phyloP scores from a whole-genome alignment of 2,113 vertebrate species.

The Chaenogobius annularis region DNA sequence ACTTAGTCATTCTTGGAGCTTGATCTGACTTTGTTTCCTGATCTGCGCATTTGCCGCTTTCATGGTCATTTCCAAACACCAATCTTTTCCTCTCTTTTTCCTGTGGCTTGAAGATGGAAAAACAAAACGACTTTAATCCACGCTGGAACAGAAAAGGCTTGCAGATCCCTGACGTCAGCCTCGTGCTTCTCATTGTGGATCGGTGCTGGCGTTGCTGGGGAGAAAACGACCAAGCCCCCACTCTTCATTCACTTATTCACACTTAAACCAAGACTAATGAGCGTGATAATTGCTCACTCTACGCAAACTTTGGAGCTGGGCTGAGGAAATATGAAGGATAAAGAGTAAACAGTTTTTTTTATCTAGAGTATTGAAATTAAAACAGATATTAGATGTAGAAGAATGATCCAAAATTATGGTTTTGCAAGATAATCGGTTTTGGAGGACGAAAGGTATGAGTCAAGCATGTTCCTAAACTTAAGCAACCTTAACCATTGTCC shows the following conservation, averaged over 20 bases:
- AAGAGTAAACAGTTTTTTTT: neutral
- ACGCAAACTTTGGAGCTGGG: neutral
- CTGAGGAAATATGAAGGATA: neutral
- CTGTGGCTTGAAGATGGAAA: conserved; percentile 11
- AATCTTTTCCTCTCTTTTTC: neutral
- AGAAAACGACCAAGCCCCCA: neutral
- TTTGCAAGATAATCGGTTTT: too few relatives aligned
- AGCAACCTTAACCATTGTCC: too few relatives aligned
- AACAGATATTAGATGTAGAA: neutral
- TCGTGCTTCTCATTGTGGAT: conserved; percentile 34
- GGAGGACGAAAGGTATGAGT: too few relatives aligned
- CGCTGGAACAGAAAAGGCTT: conserved; percentile 9
- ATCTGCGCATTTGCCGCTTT: too few relatives aligned
- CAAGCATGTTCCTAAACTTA: too few relatives aligned
- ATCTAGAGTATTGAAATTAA: neutral
- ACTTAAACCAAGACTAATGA: conserved; percentile 3
- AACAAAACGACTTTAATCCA: conserved; percentile 19
- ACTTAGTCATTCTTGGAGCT: too few relatives aligned
- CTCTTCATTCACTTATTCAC: neutral
- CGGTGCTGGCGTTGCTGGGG: conserved; percentile 24
- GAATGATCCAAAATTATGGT: neutral
- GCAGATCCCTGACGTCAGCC: conserved; percentile 26
- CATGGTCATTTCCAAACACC: too few relatives aligned
- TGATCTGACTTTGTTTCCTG: too few relatives aligned
- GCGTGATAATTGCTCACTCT: neutral